Conservation (phyloP, 53 echinoderm and acorn worm genomes). For the Mesocentrotus franciscanus region DNA sequence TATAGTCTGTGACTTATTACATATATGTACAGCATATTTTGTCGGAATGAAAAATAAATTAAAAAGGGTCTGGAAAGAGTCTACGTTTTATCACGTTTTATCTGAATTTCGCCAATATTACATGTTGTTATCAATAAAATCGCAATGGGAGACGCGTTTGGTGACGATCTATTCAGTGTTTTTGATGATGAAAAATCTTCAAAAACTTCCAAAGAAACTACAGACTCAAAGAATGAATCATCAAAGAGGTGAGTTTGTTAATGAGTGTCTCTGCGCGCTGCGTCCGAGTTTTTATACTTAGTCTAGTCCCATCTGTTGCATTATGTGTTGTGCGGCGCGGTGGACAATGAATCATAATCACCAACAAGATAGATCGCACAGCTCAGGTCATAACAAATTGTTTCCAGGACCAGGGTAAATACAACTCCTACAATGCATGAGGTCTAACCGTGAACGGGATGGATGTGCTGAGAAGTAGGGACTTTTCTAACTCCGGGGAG, state of each 20-base stretch:
- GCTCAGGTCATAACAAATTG: too few relatives aligned
- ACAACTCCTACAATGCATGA: too few relatives aligned
- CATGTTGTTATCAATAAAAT: neutral
- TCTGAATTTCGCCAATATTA: neutral
- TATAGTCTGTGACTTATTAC: too few relatives aligned
- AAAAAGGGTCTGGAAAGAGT: neutral
- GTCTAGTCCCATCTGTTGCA: slow-evolving; percentile 21
- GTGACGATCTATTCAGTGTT: slow-evolving; percentile 86
- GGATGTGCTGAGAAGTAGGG: too few relatives aligned
- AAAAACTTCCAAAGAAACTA: slow-evolving; percentile 15
- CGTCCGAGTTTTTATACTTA: neutral
- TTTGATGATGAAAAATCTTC: slow-evolving; percentile 71
- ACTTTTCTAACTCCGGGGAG: too few relatives aligned
- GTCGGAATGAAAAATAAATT: too few relatives aligned
- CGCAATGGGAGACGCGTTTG: slow-evolving; percentile 77
- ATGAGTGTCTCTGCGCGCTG: neutral
- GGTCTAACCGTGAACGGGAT: too few relatives aligned
- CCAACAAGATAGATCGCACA: neutral
- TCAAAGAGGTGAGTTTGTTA: neutral
- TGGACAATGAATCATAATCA: too few relatives aligned
- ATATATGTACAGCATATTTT: too few relatives aligned
- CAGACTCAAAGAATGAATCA: neutral
- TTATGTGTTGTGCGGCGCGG: slow-evolving; percentile 21
- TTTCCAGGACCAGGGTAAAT: too few relatives aligned
- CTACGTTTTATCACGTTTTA: neutral